Evolutionary conservation across 2,113 vertebrate species (phyloP).

Genomic region (Baryphthengus martii): DNA sequence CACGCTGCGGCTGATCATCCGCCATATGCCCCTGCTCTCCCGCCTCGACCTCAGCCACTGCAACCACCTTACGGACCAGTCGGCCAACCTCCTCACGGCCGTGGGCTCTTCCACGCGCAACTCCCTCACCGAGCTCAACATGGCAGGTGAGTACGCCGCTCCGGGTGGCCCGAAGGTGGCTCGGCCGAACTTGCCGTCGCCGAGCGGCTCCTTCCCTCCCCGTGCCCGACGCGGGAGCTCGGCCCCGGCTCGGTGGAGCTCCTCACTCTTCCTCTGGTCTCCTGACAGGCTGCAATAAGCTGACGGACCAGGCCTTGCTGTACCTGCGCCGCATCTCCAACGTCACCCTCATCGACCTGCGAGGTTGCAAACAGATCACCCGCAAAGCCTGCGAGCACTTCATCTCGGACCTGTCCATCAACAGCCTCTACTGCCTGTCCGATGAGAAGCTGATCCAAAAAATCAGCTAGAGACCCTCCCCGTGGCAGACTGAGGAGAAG

Average conservation of each 20-base stretch:
- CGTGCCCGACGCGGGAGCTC: fast-evolving
- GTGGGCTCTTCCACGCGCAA: conserved; percentile 95
- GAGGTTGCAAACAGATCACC: conserved; percentile 91
- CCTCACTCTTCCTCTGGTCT: neutral
- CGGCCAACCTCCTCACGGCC: conserved; percentile 92
- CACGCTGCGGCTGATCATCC: conserved; percentile 93
- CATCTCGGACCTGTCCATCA: conserved; percentile 95
- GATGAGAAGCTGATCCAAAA: conserved; percentile 99
- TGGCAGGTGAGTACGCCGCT: conserved; percentile 79
- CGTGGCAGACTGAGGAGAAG: conserved; percentile 70
- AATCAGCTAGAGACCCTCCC: conserved; percentile 86
- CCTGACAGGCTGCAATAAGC: conserved; percentile 88
- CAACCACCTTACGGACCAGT: conserved; percentile 92
- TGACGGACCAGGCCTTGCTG: conserved; percentile 91
- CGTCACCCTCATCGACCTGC: conserved; percentile 90
- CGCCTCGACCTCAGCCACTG: conserved; percentile 96
- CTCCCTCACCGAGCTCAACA: conserved; percentile 93
- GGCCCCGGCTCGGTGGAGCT: fast-evolving
- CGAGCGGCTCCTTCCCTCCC: fast-evolving
- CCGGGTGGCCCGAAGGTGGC: no score
- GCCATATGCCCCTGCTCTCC: conserved; percentile 95
- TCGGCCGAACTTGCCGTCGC: fast-evolving
- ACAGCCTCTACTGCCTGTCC: conserved; percentile 95
- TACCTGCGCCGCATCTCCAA: conserved; percentile 92
- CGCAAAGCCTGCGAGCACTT: conserved; percentile 95